These are phyloP conservation scores for Cheilosia urbana DNA, from an alignment of 2,888 invertebrate species.

Conservation along the genomic window DNA sequence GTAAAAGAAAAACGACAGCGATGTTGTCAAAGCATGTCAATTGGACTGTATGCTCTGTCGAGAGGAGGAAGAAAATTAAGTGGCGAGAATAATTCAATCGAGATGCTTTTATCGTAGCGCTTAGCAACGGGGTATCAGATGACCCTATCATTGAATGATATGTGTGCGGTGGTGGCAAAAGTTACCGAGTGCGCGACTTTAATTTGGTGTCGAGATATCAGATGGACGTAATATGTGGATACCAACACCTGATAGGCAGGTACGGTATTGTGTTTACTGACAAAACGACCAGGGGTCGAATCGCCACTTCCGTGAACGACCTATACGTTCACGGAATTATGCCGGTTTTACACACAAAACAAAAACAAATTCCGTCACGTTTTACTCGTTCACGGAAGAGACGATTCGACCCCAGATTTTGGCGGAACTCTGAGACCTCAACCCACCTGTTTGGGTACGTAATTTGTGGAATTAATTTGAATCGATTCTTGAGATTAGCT, in stretches of 20 bases:
- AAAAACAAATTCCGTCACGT: too few species aligned
- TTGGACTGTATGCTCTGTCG: slow-evolving; percentile 40
- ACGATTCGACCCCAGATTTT: too few species aligned
- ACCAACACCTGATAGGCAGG: neutral
- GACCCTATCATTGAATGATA: slow-evolving; percentile 43
- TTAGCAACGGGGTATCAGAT: slow-evolving; percentile 41
- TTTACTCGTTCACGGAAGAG: too few species aligned
- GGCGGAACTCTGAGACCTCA: too few species aligned
- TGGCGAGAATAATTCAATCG: slow-evolving; percentile 30
- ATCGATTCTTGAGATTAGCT: too few species aligned
- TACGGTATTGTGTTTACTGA: neutral
- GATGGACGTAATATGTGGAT: slow-evolving; percentile 11
- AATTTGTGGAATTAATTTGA: too few species aligned
- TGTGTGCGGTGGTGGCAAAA: neutral
- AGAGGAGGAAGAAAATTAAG: slow-evolving; percentile 22
- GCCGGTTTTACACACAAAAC: too few species aligned
- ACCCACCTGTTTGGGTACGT: too few species aligned
- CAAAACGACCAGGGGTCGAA: too few species aligned
- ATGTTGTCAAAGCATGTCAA: slow-evolving; percentile 26
- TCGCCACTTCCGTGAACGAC: too few species aligned
- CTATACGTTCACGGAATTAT: too few species aligned
- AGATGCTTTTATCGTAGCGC: slow-evolving; percentile 7
- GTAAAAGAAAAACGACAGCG: neutral
- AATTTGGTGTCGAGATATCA: neutral
- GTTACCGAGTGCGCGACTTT: neutral